phyloP scores from a whole-genome alignment of 2,113 vertebrate species.

The Rattus rattus region DNA sequence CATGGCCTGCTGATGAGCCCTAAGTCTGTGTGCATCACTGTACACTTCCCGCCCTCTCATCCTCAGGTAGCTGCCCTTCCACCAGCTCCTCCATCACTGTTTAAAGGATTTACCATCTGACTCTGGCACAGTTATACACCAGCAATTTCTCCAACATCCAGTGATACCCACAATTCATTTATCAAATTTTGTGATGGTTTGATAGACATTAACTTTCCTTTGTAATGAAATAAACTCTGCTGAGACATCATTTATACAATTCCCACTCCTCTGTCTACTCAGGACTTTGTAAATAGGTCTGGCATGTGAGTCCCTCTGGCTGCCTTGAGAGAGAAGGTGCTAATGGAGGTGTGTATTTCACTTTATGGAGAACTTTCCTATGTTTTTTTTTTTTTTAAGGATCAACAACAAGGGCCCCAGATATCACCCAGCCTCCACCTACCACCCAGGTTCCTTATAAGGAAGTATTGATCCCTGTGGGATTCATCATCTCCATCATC shows the following conservation, averaged over 20 bases:
- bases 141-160: not conserved
- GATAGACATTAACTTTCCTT: not conserved
- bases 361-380: not conserved
- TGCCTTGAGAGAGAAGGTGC: not conserved
- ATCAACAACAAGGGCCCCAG: not conserved
- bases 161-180: not conserved
- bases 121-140: not conserved
- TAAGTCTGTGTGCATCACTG: fast-evolving
- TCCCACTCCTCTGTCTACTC: not conserved
- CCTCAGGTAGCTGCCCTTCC: not conserved
- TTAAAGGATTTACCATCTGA: not conserved
- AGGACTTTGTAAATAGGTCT: not conserved
- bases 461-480: fast-evolving
- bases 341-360: not conserved
- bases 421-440: no score
- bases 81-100: not conserved
- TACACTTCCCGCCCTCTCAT: not conserved
- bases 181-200: no score
- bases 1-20: fast-evolving
- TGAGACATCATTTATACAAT: no score
- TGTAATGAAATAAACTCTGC: not conserved
- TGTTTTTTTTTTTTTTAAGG: not conserved
- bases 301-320: not conserved
- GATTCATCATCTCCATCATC: not conserved
- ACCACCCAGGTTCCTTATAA: fast-evolving